Evolutionary conservation across 2,888 invertebrate species (phyloP), one percentile per base, ranked within the genome.

Genomic region (Craniophora ligustri): DNA sequence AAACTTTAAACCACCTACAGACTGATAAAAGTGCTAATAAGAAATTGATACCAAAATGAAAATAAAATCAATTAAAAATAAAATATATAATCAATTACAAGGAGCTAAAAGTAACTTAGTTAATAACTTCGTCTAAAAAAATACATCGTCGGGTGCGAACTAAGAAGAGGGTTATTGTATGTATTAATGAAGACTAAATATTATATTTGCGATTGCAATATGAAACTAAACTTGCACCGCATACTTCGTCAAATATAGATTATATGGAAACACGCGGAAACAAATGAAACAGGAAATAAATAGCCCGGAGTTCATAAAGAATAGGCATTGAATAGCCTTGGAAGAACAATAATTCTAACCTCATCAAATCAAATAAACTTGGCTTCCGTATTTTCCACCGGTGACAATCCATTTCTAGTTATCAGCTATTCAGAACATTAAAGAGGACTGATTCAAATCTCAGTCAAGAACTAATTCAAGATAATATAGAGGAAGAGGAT

Each of bases 1-100:
- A 60, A 15, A 64, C n/a, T n/a, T n/a, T n/a, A n/a, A n/a, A n/a
- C n/a, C n/a, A 72, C 60, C 56, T 45, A 66, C 50, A 49, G 66
- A 75, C 73, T 62, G 46, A 53, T 42, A 62, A 55, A 60, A 61
- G 54, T 63, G 51, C 36, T 32, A 61, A 60, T 40, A 40, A 49
- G 40, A 16, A 42, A 41, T 31, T 16, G 7, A 35, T 11, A 58
- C 19, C 7, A 19, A 59, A 53, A 48, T 11, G 5, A 26, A 26
- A 26, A 31, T 38, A 42, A 35, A 35, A 3, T 5, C 19, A 16
- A 21, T 11, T 11, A 59, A 19, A 5, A 14, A 50, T 39, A 15
- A 8, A n/a, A 26, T n/a, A 3, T n/a, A 26, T 26, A 19, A 28
- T 32, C n/a, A 26, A 56, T 11, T 19, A 19, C 16, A 46, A 34